These are phyloP conservation scores for Enteromius thamalakanensis DNA, from an alignment of 2,797 vertebrate genomes.

Conservation along the genomic window DNA sequence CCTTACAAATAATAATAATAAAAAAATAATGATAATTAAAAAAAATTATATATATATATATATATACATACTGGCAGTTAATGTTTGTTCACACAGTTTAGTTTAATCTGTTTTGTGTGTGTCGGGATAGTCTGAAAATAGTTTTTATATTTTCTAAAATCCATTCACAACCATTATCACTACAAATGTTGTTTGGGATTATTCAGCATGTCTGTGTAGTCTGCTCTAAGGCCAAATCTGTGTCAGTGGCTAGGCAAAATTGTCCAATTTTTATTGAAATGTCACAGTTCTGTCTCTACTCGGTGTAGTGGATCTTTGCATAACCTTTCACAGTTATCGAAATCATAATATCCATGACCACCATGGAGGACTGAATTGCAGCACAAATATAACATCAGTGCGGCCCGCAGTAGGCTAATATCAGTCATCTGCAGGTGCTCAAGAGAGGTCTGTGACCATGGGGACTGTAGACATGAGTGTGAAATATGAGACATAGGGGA, in stretches of 20 bases:
- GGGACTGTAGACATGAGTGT: conserved; percentile 32
- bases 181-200: not conserved
- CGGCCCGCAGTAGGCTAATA: conserved; percentile 27
- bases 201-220: not conserved
- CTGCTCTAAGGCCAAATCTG: not conserved
- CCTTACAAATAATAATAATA: not conserved
- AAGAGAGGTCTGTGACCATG: conserved; percentile 22
- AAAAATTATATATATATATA: not conserved
- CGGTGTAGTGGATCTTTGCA: conserved; percentile 40
- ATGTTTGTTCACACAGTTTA: not conserved
- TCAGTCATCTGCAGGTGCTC: conserved; percentile 35
- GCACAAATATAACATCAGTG: conserved; percentile 25
- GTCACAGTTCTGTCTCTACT: conserved; percentile 15
- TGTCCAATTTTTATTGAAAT: conserved; percentile 23
- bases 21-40: too few species aligned
- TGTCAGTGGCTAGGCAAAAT: conserved; percentile 7
- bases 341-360: conserved; percentile 31
- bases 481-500: conserved; percentile 60
- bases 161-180: not conserved
- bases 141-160: not conserved
- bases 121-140: conserved; percentile 15
- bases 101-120: not conserved
- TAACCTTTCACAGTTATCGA: conserved; percentile 47
- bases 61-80: not conserved
- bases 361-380: not conserved